Percentiles rank a stretch among this genome's conserved stretches.
Evolutionary conservation across 2,888 invertebrate species (phyloP).

Genomic region (Oegoconia quadripuncta): DNA sequence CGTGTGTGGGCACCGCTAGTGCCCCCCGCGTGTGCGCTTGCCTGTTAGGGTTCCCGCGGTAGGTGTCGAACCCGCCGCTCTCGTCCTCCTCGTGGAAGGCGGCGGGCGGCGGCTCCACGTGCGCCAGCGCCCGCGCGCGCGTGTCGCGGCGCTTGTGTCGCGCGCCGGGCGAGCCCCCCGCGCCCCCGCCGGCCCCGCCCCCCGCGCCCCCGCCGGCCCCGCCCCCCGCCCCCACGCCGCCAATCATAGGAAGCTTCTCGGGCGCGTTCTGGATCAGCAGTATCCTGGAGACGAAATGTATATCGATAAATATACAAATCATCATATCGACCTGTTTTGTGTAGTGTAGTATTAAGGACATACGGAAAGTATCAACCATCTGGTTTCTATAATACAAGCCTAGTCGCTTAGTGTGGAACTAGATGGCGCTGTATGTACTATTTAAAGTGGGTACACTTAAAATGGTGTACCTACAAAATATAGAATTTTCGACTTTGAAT

Average conservation of each 20-base stretch:
- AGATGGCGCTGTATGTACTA: too few species aligned
- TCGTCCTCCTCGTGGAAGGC: slow-evolving; percentile 72
- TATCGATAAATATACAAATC: too few species aligned
- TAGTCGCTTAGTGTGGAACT: too few species aligned
- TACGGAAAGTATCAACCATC: too few species aligned
- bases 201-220: slow-evolving; percentile 65
- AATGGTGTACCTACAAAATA: too few species aligned
- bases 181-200: slow-evolving; percentile 71
- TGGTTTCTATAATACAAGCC: too few species aligned
- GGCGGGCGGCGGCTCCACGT: slow-evolving; percentile 77
- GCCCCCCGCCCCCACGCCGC: slow-evolving; percentile 84
- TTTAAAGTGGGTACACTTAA: too few species aligned
- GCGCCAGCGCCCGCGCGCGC: slow-evolving; percentile 80
- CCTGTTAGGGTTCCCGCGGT: slow-evolving; percentile 63
- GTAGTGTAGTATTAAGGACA: too few species aligned
- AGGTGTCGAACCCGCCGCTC: slow-evolving; percentile 73
- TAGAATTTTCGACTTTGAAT: too few species aligned
- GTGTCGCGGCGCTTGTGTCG: slow-evolving; percentile 59
- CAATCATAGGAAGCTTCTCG: slow-evolving; percentile 84
- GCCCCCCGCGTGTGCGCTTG: slow-evolving; percentile 34
- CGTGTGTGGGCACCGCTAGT: too few species aligned
- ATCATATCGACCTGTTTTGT: too few species aligned
- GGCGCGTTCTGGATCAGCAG: slow-evolving; percentile 96
- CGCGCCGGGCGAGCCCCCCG: slow-evolving; percentile 30
- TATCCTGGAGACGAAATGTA: slow-evolving; percentile 78